A percentile compares a stretch with the other conserved stretches of the same genome.
Evolutionary conservation across 2,888 invertebrate species (phyloP).

Genomic region (Diarsia rubi): DNA sequence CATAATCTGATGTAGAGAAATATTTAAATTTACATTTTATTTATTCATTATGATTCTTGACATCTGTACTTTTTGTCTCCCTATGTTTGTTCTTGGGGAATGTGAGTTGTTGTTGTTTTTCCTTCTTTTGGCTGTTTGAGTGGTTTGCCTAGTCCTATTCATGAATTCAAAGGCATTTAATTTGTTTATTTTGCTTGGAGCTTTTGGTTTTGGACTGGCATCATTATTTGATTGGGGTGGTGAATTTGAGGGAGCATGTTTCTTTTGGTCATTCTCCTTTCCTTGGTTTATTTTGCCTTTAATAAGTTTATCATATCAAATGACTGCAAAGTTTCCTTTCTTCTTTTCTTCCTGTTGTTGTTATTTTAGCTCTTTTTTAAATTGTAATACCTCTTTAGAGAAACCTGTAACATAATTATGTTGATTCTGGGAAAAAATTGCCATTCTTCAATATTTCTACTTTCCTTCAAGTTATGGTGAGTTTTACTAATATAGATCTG

Average conservation of each 20-base stretch:
- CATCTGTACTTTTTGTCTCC: no score
- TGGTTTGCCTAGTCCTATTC: not conserved
- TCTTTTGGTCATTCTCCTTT: not conserved
- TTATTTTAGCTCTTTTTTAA: not conserved
- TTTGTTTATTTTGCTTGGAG: slow-evolving; percentile 1
- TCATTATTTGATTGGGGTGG: not conserved
- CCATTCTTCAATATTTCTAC: not conserved
- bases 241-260: not conserved
- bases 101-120: no score
- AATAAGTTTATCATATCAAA: no score
- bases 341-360: slow-evolving; percentile 3
- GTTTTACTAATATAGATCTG: no score
- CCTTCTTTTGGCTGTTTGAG: no score
- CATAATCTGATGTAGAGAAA: no score
- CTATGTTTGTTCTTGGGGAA: no score
- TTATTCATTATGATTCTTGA: no score
- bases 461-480: not conserved
- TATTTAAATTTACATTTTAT: no score
- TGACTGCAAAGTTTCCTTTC: not conserved
- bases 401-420: not conserved
- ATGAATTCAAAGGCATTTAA: no score
- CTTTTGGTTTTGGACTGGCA: not conserved
- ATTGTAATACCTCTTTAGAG: not conserved
- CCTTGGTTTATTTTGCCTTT: no score
- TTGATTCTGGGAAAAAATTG: not conserved